Percentiles rank a stretch among this genome's conserved stretches.
These are phyloP conservation scores for Sisor rabdophorus DNA, from an alignment of 2,113 vertebrate species.

Conservation along the genomic window DNA sequence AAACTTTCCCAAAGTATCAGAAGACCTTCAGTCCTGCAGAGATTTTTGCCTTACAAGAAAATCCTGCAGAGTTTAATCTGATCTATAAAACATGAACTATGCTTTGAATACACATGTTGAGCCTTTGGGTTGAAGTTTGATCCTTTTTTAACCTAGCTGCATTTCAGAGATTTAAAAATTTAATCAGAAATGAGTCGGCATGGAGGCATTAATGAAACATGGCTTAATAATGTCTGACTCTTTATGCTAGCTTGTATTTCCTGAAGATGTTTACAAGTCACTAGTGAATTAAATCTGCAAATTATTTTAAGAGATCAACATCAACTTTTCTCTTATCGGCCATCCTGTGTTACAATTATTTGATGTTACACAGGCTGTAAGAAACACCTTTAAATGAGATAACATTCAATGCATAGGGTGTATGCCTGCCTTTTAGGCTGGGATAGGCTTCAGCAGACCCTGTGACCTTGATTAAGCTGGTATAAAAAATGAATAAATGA, in stretches of 20 bases:
- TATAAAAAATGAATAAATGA: too few species aligned
- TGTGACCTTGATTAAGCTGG: too few species aligned
- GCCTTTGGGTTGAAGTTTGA: slow-evolving; percentile 5
- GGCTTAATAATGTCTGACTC: slow-evolving; percentile 39
- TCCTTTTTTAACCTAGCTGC: slow-evolving; percentile 7
- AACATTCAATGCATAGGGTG: too few species aligned
- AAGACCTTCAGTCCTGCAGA: slow-evolving; percentile 2
- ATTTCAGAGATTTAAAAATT: slow-evolving; percentile 19
- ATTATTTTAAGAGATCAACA: neutral
- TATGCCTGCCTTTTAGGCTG: too few species aligned
- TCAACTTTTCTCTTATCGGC: neutral
- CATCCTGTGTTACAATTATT: slow-evolving; percentile 1
- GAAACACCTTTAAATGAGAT: too few species aligned
- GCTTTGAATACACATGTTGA: slow-evolving; percentile 49
- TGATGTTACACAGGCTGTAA: neutral
- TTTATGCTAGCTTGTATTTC: slow-evolving; percentile 17
- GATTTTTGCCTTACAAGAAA: slow-evolving; percentile 47
- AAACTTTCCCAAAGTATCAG: slow-evolving; percentile 27
- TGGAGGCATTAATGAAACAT: slow-evolving; percentile 30
- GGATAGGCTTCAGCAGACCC: too few species aligned
- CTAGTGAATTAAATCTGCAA: slow-evolving; percentile 30
- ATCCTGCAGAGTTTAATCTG: slow-evolving; percentile 56
- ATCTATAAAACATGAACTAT: slow-evolving; percentile 62
- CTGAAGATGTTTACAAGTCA: slow-evolving; percentile 38
- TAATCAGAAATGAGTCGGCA: slow-evolving; percentile 21